Evolutionary conservation across 2,797 vertebrate genomes (phyloP), one percentile per base, ranked within the genome.

Genomic region (Crenichthys baileyi): DNA sequence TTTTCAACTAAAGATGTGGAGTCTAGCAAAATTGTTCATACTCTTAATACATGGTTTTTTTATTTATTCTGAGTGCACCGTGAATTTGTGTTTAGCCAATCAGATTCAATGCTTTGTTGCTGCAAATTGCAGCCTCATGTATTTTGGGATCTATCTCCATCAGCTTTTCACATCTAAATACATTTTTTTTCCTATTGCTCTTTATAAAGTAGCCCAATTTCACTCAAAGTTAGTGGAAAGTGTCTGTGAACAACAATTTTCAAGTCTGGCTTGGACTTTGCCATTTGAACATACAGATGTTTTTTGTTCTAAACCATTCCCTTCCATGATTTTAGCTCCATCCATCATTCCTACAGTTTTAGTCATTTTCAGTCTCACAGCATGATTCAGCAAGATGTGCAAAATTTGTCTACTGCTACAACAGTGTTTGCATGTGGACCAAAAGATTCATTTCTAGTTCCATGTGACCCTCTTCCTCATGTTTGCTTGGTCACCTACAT

Each of bases 1-100:
- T 76, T 89, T 88, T 81, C 83, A 84, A 81, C 61, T 39, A 22
- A 74, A 24, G 77, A 79, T 90, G 60, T 22, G n/a, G 8, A 56
- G 65, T 13, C 22, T n/a, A 44, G 5, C 65, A 68, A 44, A 68
- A 68, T 22, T 3, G n/a, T 24, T 24, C 39, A n/a, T n/a, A 44
- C 39, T 22, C 39, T 4, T 44, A 5, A 68, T 44, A 13, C 11
- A 60, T 5, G 22, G 11, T 7, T 55, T 22, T n/a, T n/a, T n/a
- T n/a, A n/a, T n/a, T n/a, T n/a, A 22, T 22, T 65, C 22, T 65
- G 8, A 65, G 63, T 67, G 36, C 12, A 18, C 20, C 22, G 13
- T 68, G 39, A n/a, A 24, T 68, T 68, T 44, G 39, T 68, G 4
- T 24, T 68, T 11, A 44, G 20, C 22, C 22, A 2, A 4, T 24